Evolutionary conservation across 2,113 vertebrate genomes (phyloP), one percentile per base, ranked within the genome.

Genomic region (Cyanocitta stelleri): DNA sequence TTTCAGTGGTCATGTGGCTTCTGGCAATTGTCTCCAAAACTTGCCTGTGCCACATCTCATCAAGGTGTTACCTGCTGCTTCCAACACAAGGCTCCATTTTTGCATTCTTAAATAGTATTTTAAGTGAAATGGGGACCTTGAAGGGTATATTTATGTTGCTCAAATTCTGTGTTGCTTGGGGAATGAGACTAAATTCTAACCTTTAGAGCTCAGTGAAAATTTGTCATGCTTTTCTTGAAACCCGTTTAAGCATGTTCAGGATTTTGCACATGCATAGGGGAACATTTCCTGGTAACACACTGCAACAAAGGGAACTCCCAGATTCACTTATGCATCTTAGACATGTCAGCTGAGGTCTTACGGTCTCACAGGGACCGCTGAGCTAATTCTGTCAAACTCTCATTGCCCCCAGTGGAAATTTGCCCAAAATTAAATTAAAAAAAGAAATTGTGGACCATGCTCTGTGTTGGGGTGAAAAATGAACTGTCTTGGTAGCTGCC

Each of bases 401-500:
- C 39, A 54, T 41, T 75, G 35, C 44, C 43, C 33, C 24, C 26
- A 37, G 21, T 39, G 56, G 32, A 92, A 89, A 64, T 64, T 66
- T 68, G 13, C 48, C 66, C 58, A 71, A 77, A 93, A 46, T 14
- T 8, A 90, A 89, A 62, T 22, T 14, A 0, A 75, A 46, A 8
- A 75, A 43, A 9, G 86, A 78, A 33, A 10, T 4, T 58, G 54
- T 72, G 73, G 64, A 27, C 24, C 18, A 11, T 37, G 30, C 13
- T 86, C 41, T 56, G 29, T 32, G 66, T 82, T 78, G 46, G 49
- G 30, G 44, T 92, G 80, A 94, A 93, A 96, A 96, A 96, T 82
- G 48, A 87, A 89, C 62, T 90, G 85, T 87, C 83, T 93, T 85
- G 69, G 73, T 96, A 93, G 86, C 76, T 87, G 91, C 81, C 48